Evolutionary conservation across 2,888 invertebrate genomes (phyloP).

Genomic region (Hydrotaea cyrtoneurina): DNA sequence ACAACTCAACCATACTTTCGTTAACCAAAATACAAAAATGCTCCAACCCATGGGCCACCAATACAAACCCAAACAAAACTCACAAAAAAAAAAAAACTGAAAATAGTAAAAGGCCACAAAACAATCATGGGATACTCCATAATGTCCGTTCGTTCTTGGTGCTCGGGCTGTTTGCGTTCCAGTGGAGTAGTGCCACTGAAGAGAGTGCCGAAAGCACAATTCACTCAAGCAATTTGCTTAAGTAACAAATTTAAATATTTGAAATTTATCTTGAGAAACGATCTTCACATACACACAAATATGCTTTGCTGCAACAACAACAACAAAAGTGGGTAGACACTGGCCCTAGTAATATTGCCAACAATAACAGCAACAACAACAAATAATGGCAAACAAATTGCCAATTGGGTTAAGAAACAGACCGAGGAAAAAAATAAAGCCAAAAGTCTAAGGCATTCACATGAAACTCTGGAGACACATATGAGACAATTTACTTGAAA

Average conservation of each 20-base stretch:
- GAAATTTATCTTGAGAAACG: conserved; percentile 76
- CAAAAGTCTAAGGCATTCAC: neutral
- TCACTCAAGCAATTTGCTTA: conserved; percentile 78
- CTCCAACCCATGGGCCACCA: neutral
- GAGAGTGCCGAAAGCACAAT: conserved; percentile 75
- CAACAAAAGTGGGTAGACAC: conserved; percentile 17
- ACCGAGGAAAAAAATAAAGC: neutral
- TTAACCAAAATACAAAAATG: neutral
- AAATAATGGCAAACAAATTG: conserved; percentile 63
- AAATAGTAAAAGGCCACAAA: neutral
- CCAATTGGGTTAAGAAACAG: conserved; percentile 50
- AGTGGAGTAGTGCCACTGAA: neutral
- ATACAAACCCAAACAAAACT: no score
- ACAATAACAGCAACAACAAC: conserved; percentile 14
- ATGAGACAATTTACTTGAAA: neutral
- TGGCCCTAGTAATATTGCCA: conserved; percentile 11
- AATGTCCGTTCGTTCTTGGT: neutral
- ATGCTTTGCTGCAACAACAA: neutral
- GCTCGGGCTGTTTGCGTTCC: neutral
- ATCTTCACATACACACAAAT: conserved; percentile 24
- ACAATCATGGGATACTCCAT: neutral
- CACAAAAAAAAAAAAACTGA: neutral
- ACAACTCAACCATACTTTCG: no score
- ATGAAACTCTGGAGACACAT: neutral
- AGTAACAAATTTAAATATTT: conserved; percentile 79